These are phyloP conservation scores for Hylaeus anthracinus DNA, from an alignment of 1,140 invertebrate species.

Conservation along the genomic window DNA sequence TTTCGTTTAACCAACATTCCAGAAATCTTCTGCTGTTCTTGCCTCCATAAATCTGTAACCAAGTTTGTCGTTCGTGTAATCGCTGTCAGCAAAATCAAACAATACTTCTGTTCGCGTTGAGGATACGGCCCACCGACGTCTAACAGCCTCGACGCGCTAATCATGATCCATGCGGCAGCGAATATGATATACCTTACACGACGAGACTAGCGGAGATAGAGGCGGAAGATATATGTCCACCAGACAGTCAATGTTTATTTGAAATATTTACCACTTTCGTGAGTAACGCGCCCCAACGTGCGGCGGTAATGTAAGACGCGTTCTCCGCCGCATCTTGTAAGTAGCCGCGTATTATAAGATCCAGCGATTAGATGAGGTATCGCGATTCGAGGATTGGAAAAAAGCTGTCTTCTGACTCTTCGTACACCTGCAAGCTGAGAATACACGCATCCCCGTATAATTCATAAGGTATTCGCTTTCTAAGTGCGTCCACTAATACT, in stretches of 20 bases:
- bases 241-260: conserved; percentile 57
- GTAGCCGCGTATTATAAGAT: conserved; percentile 51
- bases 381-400: conserved; percentile 2
- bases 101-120: conserved; percentile 24
- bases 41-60: no score
- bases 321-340: conserved; percentile 52
- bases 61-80: conserved; percentile 3
- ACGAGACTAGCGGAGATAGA: conserved; percentile 53
- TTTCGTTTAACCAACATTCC: no score
- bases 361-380: conserved; percentile 48
- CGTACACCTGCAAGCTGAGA: conserved; percentile 31
- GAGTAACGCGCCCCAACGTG: conserved; percentile 56
- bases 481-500: conserved; percentile 16
- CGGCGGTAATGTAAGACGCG: conserved; percentile 58
- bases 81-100: conserved; percentile 38
- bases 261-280: conserved; percentile 68
- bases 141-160: conserved; percentile 52
- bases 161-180: conserved; percentile 58
- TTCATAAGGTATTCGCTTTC: conserved; percentile 34
- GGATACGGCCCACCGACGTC: conserved; percentile 38
- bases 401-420: conserved; percentile 5
- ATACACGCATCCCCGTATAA: neutral
- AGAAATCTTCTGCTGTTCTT: no score
- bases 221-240: conserved; percentile 55
- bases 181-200: conserved; percentile 62